A percentile compares a stretch with the other conserved stretches of the same genome.
Conservation (phyloP, 2,113 vertebrate species). For the Boulengeromyrus knoepffleri region DNA sequence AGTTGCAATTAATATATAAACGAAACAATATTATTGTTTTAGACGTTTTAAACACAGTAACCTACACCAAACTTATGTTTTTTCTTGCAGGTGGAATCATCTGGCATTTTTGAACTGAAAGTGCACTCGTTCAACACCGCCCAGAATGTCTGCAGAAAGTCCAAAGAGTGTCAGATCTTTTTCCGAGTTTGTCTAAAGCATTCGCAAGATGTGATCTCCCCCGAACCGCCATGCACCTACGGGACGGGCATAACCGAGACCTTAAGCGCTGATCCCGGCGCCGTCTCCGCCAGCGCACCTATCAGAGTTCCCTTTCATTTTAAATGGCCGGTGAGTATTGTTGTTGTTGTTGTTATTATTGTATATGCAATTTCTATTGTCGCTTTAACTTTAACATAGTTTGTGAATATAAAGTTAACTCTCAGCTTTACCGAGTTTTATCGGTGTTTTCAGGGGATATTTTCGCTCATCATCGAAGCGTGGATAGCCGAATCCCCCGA, state of each 20-base stretch:
- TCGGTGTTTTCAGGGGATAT: constrained; percentile 58
- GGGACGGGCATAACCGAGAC: constrained; percentile 61
- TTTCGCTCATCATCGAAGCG: constrained; percentile 76
- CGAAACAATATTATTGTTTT: background rate
- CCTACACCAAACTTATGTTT: background rate
- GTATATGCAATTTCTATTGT: background rate
- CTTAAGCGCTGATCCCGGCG: constrained; percentile 49
- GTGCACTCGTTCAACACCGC: constrained; percentile 67
- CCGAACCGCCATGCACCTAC: constrained; percentile 71
- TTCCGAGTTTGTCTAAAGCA: constrained; percentile 81
- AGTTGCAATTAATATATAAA: constrained; percentile 30
- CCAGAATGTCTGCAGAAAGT: constrained; percentile 42
- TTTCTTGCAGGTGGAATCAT: constrained; percentile 50
- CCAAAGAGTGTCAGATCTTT: constrained; percentile 65
- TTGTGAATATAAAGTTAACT: background rate
- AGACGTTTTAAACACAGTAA: constrained; percentile 28
- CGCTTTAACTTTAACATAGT: background rate
- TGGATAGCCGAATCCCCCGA: constrained; percentile 67
- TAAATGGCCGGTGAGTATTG: constrained; percentile 76
- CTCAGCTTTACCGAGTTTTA: background rate
- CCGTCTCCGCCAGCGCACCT: constrained; percentile 55
- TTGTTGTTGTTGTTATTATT: background rate
- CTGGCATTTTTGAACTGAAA: constrained; percentile 79
- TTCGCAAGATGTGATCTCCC: constrained; percentile 58
- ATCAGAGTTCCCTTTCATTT: constrained; percentile 68